Conservation (phyloP, 2,797 vertebrate genomes). For the Nannoperca obscura region DNA sequence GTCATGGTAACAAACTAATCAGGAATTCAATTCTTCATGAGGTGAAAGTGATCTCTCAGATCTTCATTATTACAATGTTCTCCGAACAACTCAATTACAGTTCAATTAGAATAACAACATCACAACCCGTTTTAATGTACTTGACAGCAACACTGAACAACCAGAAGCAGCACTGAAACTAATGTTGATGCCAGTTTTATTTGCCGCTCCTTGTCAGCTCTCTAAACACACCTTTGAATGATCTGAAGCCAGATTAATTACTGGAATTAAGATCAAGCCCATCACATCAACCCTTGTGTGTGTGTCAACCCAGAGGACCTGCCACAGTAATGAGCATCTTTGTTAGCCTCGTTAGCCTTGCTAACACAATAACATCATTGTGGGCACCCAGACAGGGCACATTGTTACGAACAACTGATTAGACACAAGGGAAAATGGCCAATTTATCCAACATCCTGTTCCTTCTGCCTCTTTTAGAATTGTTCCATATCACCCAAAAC, state of each 20-base stretch:
- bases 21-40: slow-evolving; percentile 42
- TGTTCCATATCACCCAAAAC: slow-evolving; percentile 10
- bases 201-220: slow-evolving; percentile 28
- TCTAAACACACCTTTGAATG: slow-evolving; percentile 53
- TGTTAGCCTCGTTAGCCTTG: slow-evolving; percentile 71
- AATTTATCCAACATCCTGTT: slow-evolving; percentile 37
- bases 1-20: slow-evolving; percentile 2
- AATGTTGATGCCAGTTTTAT: slow-evolving; percentile 21
- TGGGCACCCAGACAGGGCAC: slow-evolving; percentile 62
- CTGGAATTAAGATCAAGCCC: slow-evolving; percentile 78
- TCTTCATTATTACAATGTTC: slow-evolving; percentile 31
- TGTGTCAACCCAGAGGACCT: slow-evolving; percentile 57
- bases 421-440: slow-evolving; percentile 57
- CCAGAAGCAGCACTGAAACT: slow-evolving; percentile 14
- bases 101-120: slow-evolving; percentile 8
- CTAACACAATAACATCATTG: slow-evolving; percentile 81
- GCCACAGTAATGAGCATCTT: slow-evolving; percentile 76
- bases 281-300: slow-evolving; percentile 73
- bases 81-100: slow-evolving; percentile 6
- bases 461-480: slow-evolving; percentile 16
- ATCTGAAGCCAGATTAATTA: slow-evolving; percentile 81
- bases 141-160: slow-evolving; percentile 2
- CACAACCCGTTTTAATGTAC: neutral
- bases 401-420: slow-evolving; percentile 73
- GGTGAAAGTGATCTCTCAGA: slow-evolving; percentile 54